Percentiles rank a stretch among this genome's conserved stretches.
These are phyloP conservation scores for Agrochola macilenta DNA, from an alignment of 2,888 invertebrate species.

Conservation along the genomic window DNA sequence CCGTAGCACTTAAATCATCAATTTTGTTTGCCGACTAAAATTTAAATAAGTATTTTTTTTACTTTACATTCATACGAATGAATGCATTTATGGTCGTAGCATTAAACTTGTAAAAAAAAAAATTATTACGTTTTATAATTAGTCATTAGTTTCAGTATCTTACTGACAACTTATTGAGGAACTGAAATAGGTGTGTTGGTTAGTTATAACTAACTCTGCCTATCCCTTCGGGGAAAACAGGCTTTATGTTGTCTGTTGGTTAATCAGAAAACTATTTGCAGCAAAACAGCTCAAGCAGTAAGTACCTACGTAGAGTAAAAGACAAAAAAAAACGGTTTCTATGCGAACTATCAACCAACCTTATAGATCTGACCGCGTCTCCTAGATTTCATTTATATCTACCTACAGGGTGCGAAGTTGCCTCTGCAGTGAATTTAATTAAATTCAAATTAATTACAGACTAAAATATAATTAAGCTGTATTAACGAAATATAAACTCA, in stretches of 20 bases:
- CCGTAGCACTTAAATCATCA: too few relatives aligned
- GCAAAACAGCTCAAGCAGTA: too few relatives aligned
- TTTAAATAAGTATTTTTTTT: neutral
- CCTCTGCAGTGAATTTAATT: neutral
- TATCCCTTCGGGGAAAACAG: neutral
- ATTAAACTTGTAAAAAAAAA: neutral
- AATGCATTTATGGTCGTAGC: neutral
- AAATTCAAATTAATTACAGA: neutral
- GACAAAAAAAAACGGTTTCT: neutral
- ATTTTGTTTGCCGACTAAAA: neutral
- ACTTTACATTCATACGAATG: neutral
- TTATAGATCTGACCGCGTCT: neutral
- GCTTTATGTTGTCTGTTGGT: neutral
- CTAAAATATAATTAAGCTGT: slow-evolving; percentile 4
- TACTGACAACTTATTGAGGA: too few relatives aligned
- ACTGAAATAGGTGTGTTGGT: too few relatives aligned
- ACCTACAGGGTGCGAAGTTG: neutral
- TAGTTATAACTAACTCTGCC: neutral
- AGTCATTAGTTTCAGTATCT: too few relatives aligned
- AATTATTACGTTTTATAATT: neutral
- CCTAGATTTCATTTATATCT: neutral
- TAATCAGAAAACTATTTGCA: neutral
- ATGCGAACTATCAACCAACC: neutral
- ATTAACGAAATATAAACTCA: neutral
- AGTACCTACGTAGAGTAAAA: too few relatives aligned